phyloP scores from a whole-genome alignment of 2,113 vertebrate genomes.

The Murina feae region DNA sequence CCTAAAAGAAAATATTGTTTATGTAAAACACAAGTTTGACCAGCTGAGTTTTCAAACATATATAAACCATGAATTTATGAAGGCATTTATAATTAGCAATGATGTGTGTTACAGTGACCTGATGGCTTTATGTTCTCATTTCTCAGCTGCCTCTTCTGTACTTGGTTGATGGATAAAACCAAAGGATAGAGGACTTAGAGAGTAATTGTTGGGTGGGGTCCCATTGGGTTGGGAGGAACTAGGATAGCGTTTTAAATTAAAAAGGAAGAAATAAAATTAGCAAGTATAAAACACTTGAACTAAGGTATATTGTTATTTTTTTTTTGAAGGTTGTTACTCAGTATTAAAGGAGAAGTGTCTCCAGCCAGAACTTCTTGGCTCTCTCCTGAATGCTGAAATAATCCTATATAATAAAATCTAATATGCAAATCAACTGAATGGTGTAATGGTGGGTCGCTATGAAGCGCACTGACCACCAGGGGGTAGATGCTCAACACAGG shows the following conservation, averaged over 20 bases:
- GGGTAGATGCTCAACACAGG: no score
- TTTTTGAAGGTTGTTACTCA: not conserved
- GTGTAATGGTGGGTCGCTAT: no score
- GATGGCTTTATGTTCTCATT: not conserved
- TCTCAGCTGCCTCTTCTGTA: not conserved
- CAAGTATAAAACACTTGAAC: not conserved
- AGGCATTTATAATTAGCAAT: not conserved
- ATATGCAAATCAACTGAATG: no score
- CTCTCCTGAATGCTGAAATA: not conserved
- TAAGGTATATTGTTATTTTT: not conserved
- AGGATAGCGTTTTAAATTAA: not conserved
- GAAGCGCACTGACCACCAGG: no score
- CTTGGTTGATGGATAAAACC: slow-evolving; percentile 1
- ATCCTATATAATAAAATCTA: not conserved
- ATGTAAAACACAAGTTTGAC: not conserved
- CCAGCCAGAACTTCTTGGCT: not conserved
- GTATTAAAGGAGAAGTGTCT: not conserved
- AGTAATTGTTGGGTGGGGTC: not conserved
- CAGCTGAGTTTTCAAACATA: not conserved
- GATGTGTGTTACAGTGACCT: not conserved
- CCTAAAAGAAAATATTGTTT: slow-evolving; percentile 18
- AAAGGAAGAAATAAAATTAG: slow-evolving; percentile 6
- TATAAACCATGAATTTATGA: slow-evolving; percentile 17
- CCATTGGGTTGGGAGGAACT: not conserved
- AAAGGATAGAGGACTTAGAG: not conserved